phyloP scores from a whole-genome alignment of 2,113 vertebrate species.

The Lates calcarifer region DNA sequence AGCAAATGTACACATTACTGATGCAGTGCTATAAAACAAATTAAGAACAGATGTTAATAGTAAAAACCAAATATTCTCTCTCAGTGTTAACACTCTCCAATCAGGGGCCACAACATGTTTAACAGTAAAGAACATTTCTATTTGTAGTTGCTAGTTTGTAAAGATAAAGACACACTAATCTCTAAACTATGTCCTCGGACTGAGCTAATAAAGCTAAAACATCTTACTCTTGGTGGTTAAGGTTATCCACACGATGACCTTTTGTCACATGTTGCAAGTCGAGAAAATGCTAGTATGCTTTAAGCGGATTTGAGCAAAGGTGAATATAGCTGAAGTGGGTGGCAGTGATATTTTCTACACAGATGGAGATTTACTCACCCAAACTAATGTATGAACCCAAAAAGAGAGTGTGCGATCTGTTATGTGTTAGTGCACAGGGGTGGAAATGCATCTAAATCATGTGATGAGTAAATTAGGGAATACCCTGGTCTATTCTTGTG shows the following conservation, averaged over 20 bases:
- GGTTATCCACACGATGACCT: neutral
- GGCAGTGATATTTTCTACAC: neutral
- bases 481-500: neutral
- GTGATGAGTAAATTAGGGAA: neutral
- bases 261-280: neutral
- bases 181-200: slow-evolving; percentile 14
- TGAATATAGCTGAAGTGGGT: neutral
- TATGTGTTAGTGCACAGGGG: too few species aligned
- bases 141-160: neutral
- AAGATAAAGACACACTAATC: slow-evolving; percentile 40
- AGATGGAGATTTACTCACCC: neutral
- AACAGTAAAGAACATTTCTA: neutral
- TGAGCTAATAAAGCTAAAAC: neutral
- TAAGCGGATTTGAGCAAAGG: neutral
- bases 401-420: neutral
- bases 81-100: neutral
- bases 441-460: neutral
- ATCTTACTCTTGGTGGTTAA: neutral
- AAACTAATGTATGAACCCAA: neutral
- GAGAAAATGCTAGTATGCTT: neutral
- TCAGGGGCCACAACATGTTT: neutral
- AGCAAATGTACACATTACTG: neutral
- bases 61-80: neutral
- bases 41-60: neutral
- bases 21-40: neutral